Base-by-base conservation (phyloP, 2,797 vertebrate genomes). In the Microctenopoma stevenorrisi region DNA sequence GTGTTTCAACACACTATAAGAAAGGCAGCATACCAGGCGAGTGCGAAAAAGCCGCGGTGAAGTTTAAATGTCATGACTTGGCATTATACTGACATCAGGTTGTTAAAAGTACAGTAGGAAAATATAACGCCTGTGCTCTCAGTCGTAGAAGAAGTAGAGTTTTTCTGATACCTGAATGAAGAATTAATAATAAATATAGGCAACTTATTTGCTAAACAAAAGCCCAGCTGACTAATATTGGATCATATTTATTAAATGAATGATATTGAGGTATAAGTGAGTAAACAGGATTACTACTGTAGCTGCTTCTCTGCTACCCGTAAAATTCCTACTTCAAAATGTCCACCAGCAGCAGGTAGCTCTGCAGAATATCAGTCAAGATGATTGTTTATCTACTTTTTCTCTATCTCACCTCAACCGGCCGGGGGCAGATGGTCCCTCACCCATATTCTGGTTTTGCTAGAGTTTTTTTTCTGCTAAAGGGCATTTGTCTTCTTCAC, bases 11-110 rank as follows among this genome's bases (percentile, higher is more conserved):
- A 80, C 89, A 88, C 75, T 74, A n/a, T 76, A 83, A 75, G 76
- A 79, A 63, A 53, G 51, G 56, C 63, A 65, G 76, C 86, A 85
- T 87, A 83, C 77, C 83, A 72, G 64, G 81, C 60, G 64, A 72
- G 78, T 68, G 72, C 69, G 75, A 72, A 88, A 82, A 74, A 66
- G 72, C 69, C 25, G 52, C 16, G 50, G 69, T 72, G 61, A 83
- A 86, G 81, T 86, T 74, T 84, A 92, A 93, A 93, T 93, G 91
- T 88, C 90, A 90, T 55, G 88, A 84, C 85, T 79, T 80, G 78
- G 65, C 69, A 74, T 88, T 83, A 85, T 61, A 67, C 47, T 70
- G 77, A 75, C 74, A 79, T 66, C 62, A 58, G 47, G 46, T 57
- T 58, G 54, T 42, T 72, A n/a, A 46, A 73, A 43, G 67, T 66